Base-by-base conservation (phyloP, 2,113 vertebrate genomes). In the Myodes glareolus region DNA sequence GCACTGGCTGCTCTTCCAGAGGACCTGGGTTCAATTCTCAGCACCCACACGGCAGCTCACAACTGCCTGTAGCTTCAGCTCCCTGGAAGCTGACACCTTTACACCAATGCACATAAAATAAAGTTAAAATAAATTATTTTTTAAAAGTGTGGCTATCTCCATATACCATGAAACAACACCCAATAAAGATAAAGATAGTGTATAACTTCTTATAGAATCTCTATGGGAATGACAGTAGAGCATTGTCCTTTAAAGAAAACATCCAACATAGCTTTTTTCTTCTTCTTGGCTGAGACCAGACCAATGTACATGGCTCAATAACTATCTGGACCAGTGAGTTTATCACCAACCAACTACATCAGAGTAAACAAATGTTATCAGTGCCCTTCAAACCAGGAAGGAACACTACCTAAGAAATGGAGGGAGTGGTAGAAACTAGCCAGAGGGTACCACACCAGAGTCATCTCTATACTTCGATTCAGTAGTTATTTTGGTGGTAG, bases 211-310 rank as follows among this genome's bases (percentile, higher is more conserved):
- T 92, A 4, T 50, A 84, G 80, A 94, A 84, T 45, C 42, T 85
- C 61, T 88, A 36, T 12, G 1, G 29, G 14, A 86, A 68, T 25
- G 81, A 42, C 29, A 67, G 25, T 70, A 89, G 39, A 94, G 68
- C 65, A 72, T 50, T 1, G 4, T 95, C 63, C 39, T 88, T n/a
- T 88, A 80, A 80, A 85, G 10, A 95, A 96, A 91, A 63, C 61
- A 88, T 3, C 10, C 45, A 52, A 7, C 31, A 50, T 14, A 14
- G 45, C 19, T 68, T 87, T 42, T 87, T 45, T 47, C 29, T 67
- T 87, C 17, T 16, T 33, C 61, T 65, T 65, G 82, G 4, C 27
- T 67, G 82, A 65, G 61, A 45, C 3, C 85, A 87, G 16, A 65
- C 16, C 25, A 88, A 27, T 70, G 39, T 8, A 50, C 8, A 50